phyloP scores from a whole-genome alignment of 1,140 invertebrate genomes.

The Sarcophaga bullata region DNA sequence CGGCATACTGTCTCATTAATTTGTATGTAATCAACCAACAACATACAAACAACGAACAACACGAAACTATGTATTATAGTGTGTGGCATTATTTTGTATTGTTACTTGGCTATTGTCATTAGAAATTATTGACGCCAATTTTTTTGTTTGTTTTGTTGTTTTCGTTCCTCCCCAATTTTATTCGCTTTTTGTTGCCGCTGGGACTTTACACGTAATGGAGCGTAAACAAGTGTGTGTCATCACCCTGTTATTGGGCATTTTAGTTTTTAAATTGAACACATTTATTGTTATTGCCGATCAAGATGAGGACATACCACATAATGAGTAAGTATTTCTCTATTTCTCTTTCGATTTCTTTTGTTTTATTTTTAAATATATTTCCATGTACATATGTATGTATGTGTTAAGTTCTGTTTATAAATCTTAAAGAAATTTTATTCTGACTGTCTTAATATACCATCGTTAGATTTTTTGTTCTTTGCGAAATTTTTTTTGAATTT shows the following conservation, averaged over 20 bases:
- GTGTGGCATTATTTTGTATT: background rate
- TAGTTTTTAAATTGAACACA: constrained; percentile 60
- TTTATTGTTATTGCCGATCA: constrained; percentile 70
- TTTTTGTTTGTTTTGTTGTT: too few species aligned
- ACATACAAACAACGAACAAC: constrained; percentile 3
- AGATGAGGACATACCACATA: constrained; percentile 85
- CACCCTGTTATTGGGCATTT: constrained; percentile 56
- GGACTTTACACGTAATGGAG: constrained; percentile 50
- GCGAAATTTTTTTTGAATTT: too few species aligned
- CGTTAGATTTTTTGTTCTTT: too few species aligned
- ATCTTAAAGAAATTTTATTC: too few species aligned
- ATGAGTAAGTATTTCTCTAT: constrained; percentile 77
- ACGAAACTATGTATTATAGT: background rate
- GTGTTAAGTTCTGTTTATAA: too few species aligned
- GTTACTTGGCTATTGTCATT: too few species aligned
- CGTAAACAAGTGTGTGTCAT: constrained; percentile 57
- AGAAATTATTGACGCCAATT: too few species aligned
- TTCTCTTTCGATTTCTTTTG: too few species aligned
- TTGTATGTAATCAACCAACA: background rate
- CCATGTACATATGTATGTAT: too few species aligned
- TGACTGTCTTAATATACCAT: too few species aligned
- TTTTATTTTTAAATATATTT: background rate
- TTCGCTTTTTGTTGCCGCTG: background rate
- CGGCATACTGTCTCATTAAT: background rate
- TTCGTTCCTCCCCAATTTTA: too few species aligned